Evolutionary conservation across 2,113 vertebrate genomes (phyloP).

Genomic region (Psammodynastes pulverulentus): DNA sequence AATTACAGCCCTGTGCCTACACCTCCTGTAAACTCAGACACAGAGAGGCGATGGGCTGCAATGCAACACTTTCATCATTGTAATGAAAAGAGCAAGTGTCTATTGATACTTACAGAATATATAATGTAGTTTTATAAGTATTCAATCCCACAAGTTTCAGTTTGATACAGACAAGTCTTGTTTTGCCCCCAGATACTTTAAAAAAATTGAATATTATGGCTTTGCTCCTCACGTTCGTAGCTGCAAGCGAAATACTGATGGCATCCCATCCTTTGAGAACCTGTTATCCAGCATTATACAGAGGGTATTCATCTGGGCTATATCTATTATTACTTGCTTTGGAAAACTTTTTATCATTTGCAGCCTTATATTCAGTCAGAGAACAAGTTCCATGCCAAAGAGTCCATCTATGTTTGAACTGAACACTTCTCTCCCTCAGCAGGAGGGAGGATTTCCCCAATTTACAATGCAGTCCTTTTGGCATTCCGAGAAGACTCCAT

Average conservation of each 20-base stretch:
- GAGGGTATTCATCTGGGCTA: constrained; percentile 97
- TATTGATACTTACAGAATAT: not conserved
- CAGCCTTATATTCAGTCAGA: constrained; percentile 91
- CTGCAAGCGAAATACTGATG: constrained; percentile 96
- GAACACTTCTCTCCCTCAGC: too few species aligned
- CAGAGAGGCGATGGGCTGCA: too few species aligned
- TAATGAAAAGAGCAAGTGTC: rapidly evolving
- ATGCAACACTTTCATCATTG: not conserved
- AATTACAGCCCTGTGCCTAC: too few species aligned
- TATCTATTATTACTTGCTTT: constrained; percentile 91
- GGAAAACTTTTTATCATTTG: constrained; percentile 97
- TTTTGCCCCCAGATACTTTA: constrained; percentile 84
- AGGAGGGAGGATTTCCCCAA: too few species aligned
- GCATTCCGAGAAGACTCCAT: too few species aligned
- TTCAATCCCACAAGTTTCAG: not conserved
- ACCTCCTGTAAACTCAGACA: too few species aligned
- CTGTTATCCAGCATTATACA: constrained; percentile 91
- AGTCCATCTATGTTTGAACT: too few species aligned
- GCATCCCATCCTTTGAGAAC: constrained; percentile 93
- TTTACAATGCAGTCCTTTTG: too few species aligned
- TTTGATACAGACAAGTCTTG: not conserved
- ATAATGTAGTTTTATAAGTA: not conserved
- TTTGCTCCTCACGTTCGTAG: constrained; percentile 94
- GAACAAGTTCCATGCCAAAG: constrained; percentile 85
- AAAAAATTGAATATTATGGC: constrained; percentile 97